Conservation (phyloP, 2,113 vertebrate species). For the Callionymus lyra region DNA sequence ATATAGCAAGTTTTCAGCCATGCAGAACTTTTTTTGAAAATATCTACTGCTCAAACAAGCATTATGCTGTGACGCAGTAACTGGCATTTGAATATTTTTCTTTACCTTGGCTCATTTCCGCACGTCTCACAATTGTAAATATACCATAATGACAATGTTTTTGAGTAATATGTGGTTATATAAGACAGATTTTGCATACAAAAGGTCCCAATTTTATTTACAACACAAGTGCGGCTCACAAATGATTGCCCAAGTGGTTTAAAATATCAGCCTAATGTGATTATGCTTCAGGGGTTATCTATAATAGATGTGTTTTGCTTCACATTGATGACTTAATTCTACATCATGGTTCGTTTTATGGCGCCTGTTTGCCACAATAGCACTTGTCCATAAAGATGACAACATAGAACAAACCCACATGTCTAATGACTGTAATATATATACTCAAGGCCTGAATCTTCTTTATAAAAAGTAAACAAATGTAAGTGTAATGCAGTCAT, state of each 20-base stretch:
- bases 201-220: conserved; percentile 48
- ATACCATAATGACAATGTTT: conserved; percentile 18
- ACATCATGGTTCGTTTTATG: conserved; percentile 13
- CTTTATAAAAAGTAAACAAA: conserved; percentile 1
- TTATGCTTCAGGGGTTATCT: conserved; percentile 13
- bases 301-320: conserved; percentile 1
- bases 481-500: not conserved
- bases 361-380: too few relatives aligned
- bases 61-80: too few relatives aligned
- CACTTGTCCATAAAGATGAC: too few relatives aligned
- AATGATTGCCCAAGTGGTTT: conserved; percentile 22
- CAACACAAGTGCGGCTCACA: conserved; percentile 24
- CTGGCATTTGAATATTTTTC: too few relatives aligned
- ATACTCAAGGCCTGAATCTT: not conserved
- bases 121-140: too few relatives aligned
- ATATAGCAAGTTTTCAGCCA: too few relatives aligned
- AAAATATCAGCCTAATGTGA: conserved; percentile 40
- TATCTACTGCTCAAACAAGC: too few relatives aligned
- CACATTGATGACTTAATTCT: conserved; percentile 43
- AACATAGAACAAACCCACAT: conserved; percentile 1
- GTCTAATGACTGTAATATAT: not conserved
- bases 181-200: conserved; percentile 21
- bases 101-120: too few relatives aligned
- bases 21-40: too few relatives aligned
- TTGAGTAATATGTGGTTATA: conserved; percentile 40